Evolutionary conservation across 2,113 vertebrate species (phyloP).

Genomic region (Nerophis lumbriciformis): DNA sequence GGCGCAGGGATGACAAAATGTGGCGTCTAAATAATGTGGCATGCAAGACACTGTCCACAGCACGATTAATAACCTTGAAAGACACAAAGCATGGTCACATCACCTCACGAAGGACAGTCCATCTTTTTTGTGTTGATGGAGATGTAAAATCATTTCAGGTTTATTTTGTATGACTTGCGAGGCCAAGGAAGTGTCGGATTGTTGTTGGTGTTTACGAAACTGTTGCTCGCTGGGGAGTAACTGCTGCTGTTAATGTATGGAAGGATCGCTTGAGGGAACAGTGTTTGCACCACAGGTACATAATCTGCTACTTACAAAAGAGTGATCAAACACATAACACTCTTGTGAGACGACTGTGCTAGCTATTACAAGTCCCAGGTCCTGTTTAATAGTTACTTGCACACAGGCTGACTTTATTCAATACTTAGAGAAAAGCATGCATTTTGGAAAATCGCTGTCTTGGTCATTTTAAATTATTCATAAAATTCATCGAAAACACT

Average conservation of each 20-base stretch:
- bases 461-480: conserved; percentile 4
- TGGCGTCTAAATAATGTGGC: background rate
- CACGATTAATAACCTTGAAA: background rate
- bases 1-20: background rate
- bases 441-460: background rate
- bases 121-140: conserved; percentile 4
- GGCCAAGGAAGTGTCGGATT: background rate
- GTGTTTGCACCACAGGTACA: conserved; percentile 13
- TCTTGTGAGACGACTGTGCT: conserved; percentile 5
- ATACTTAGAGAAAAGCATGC: background rate
- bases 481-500: background rate
- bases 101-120: background rate
- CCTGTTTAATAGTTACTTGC: conserved; percentile 4
- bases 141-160: background rate
- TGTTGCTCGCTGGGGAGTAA: conserved; percentile 1
- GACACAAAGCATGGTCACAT: background rate
- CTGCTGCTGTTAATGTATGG: background rate
- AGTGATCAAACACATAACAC: conserved; percentile 16
- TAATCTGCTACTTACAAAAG: background rate
- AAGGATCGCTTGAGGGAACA: conserved; percentile 3
- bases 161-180: background rate
- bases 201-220: conserved; percentile 2
- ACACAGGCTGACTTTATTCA: background rate
- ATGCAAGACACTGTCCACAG: background rate
- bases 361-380: conserved; percentile 10